These are phyloP conservation scores for Rhea americana DNA, from an alignment of 2,113 vertebrate genomes.

Conservation along the genomic window DNA sequence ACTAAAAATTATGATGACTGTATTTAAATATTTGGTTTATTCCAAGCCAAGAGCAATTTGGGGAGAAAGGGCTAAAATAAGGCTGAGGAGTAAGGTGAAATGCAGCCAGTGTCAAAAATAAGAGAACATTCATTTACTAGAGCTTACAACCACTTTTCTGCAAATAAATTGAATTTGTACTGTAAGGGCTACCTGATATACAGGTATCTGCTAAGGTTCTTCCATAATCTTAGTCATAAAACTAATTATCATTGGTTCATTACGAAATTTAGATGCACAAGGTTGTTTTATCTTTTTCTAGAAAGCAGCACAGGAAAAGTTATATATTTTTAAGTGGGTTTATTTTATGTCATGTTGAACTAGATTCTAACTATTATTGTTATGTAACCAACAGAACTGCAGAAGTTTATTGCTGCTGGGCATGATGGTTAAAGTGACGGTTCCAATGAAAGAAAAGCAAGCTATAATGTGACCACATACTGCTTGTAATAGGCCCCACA, in stretches of 20 bases:
- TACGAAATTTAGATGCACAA: neutral
- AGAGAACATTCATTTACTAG: neutral
- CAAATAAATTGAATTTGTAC: neutral
- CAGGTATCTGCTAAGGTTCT: neutral
- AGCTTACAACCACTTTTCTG: neutral
- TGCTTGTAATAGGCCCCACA: neutral
- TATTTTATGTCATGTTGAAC: neutral
- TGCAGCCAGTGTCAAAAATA: neutral
- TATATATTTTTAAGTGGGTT: neutral
- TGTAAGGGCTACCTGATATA: neutral
- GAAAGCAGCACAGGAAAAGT: neutral
- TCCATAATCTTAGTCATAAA: neutral
- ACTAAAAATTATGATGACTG: neutral
- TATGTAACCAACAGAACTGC: neutral
- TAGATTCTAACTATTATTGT: neutral
- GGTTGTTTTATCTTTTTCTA: neutral
- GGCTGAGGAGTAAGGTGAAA: neutral
- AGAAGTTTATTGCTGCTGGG: neutral
- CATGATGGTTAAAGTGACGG: neutral
- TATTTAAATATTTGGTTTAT: neutral
- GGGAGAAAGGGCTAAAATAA: neutral
- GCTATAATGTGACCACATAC: neutral
- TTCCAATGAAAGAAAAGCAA: neutral
- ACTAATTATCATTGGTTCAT: neutral
- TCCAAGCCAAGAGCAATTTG: neutral